A percentile compares a stretch with the other conserved stretches of the same genome.
phyloP scores from a whole-genome alignment of 2,797 vertebrate genomes.

The Synanceia verrucosa region DNA sequence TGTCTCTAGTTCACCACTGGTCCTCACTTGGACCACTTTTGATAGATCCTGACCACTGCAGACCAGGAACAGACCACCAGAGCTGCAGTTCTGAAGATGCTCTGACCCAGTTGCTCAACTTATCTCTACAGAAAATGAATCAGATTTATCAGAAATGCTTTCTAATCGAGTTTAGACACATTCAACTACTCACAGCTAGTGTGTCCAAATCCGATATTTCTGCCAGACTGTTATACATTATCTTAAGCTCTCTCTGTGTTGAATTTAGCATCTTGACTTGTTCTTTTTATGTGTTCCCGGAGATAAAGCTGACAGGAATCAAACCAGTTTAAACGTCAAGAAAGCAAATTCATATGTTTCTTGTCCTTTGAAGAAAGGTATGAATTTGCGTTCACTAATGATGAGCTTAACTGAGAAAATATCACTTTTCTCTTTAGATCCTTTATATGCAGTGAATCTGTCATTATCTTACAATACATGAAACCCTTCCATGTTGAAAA shows the following conservation, averaged over 20 bases:
- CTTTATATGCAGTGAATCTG: background rate
- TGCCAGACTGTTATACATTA: constrained; percentile 21
- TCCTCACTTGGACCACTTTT: no score
- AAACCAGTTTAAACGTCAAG: constrained; percentile 5
- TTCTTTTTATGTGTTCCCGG: background rate
- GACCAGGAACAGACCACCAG: no score
- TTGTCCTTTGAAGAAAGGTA: constrained; percentile 21
- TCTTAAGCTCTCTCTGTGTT: constrained; percentile 8
- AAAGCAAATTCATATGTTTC: background rate
- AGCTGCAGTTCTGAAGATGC: no score
- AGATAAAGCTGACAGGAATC: constrained; percentile 2
- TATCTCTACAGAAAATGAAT: constrained; percentile 16
- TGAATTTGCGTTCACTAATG: background rate
- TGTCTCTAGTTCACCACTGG: no score
- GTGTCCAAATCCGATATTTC: constrained; percentile 29
- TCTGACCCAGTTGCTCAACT: no score
- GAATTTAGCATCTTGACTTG: background rate
- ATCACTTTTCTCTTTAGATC: background rate
- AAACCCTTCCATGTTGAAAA: constrained; percentile 9
- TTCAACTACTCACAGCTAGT: constrained; percentile 22
- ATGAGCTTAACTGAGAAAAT: background rate
- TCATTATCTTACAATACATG: background rate
- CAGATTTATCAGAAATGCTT: constrained; percentile 20
- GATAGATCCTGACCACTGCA: no score
- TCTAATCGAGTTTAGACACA: constrained; percentile 30